These are phyloP conservation scores for Pteronura brasiliensis DNA, from an alignment of 2,113 vertebrate genomes.

Conservation along the genomic window DNA sequence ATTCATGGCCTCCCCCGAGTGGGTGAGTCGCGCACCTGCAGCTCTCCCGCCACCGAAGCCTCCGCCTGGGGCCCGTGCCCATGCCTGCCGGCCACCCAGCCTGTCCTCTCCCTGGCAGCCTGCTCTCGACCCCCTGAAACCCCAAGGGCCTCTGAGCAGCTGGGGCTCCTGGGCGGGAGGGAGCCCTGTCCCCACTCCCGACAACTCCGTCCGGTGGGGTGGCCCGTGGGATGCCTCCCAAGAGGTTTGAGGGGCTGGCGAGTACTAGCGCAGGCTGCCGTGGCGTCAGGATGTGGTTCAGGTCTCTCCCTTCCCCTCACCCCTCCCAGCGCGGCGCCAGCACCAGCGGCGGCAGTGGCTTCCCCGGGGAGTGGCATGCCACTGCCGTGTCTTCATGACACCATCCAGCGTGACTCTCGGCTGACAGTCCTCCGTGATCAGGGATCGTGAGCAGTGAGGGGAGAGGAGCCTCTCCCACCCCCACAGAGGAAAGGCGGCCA, in stretches of 20 bases:
- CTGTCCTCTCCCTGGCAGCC: not conserved
- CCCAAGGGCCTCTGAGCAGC: not conserved
- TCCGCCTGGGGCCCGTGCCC: not conserved
- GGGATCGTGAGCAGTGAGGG: not conserved
- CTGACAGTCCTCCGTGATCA: not conserved
- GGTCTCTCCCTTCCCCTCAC: not conserved
- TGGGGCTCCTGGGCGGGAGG: accelerated
- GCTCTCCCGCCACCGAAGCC: accelerated
- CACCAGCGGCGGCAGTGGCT: not conserved
- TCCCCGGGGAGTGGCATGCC: not conserved
- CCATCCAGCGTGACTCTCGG: not conserved
- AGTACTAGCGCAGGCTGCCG: not conserved
- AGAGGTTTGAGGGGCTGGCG: not conserved
- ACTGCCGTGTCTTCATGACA: not conserved
- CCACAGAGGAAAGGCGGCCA: not conserved
- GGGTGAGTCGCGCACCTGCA: conserved; percentile 33
- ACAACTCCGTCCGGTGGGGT: accelerated
- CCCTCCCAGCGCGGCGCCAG: not conserved
- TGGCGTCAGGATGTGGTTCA: not conserved
- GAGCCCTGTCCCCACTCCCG: not conserved
- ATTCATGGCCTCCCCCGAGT: not conserved
- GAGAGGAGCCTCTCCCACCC: not conserved
- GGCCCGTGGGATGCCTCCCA: not conserved
- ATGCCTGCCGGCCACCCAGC: not conserved
- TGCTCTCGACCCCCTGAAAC: accelerated